phyloP scores from a whole-genome alignment of 2,888 invertebrate species.

The Dynastes hyllus region DNA sequence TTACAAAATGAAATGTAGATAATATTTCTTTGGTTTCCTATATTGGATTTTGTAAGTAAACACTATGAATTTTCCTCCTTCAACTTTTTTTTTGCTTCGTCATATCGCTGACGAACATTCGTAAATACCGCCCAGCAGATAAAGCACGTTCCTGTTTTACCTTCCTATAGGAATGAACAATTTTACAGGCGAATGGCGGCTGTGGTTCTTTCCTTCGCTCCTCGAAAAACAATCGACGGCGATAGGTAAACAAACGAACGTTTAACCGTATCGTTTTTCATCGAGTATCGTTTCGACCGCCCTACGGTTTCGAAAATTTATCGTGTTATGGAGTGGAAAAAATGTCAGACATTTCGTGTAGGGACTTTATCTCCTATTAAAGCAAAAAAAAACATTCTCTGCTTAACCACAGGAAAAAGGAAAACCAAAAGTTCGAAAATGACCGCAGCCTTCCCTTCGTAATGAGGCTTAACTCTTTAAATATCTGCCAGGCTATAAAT shows the following conservation, averaged over 20 bases:
- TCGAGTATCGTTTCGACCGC: constrained; percentile 22
- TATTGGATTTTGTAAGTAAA: constrained; percentile 12
- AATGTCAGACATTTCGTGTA: constrained; percentile 28
- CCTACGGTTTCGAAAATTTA: constrained; percentile 34
- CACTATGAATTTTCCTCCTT: constrained; percentile 1
- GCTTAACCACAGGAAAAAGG: constrained; percentile 37
- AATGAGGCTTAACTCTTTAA: background rate
- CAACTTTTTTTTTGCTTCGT: background rate
- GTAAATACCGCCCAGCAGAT: constrained; percentile 28
- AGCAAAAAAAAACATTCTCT: constrained; percentile 5
- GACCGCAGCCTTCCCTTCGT: background rate
- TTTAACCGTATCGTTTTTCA: constrained; percentile 44
- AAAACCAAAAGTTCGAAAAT: constrained; percentile 11
- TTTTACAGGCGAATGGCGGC: background rate
- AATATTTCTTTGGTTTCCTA: background rate
- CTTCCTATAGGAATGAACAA: constrained; percentile 34
- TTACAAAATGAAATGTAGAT: no score
- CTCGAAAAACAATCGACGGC: constrained; percentile 42
- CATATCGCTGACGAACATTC: constrained; percentile 25
- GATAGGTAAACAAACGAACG: constrained; percentile 44
- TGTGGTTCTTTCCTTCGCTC: constrained; percentile 25
- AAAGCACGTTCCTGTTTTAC: constrained; percentile 35
- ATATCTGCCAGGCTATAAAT: background rate
- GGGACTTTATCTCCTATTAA: constrained; percentile 28
- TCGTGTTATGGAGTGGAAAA: constrained; percentile 37